phyloP scores from a whole-genome alignment of 64 coral and sea anemone genomes.

The Platygyra sinensis region DNA sequence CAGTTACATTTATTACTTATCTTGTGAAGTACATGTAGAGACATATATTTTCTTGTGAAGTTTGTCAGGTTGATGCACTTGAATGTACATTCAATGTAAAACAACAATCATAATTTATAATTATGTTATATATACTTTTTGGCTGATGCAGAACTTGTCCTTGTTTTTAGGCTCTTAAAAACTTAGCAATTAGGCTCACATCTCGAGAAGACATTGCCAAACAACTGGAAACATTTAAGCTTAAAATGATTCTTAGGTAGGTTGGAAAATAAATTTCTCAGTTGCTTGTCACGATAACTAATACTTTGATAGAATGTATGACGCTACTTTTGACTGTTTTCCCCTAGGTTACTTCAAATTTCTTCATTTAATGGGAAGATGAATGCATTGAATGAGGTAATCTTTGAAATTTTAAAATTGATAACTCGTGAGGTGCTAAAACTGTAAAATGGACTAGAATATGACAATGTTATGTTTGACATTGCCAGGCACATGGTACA shows the following conservation, averaged over 20 bases:
- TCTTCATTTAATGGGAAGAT: conserved; percentile 99
- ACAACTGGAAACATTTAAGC: conserved; percentile 95
- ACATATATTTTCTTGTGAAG: too few species aligned
- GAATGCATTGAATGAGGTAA: conserved; percentile 99
- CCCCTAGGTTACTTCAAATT: conserved; percentile 93
- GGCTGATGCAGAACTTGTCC: background rate
- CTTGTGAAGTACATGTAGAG: too few species aligned
- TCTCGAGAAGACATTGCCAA: conserved; percentile 90
- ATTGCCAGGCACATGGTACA: too few species aligned
- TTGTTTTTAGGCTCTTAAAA: conserved; percentile 87
- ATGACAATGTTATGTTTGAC: background rate
- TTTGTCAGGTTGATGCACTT: too few species aligned
- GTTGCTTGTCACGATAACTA: background rate
- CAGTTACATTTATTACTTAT: too few species aligned
- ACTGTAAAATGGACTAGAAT: background rate
- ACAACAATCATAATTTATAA: too few species aligned
- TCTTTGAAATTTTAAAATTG: background rate
- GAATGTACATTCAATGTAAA: too few species aligned
- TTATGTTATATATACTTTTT: background rate
- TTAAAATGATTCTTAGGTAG: conserved; percentile 99
- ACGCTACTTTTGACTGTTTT: background rate
- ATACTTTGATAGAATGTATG: background rate
- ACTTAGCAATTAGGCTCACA: conserved; percentile 73
- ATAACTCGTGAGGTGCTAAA: background rate
- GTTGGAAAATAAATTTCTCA: background rate